Evolutionary conservation across 2,797 vertebrate species (phyloP).

Genomic region (Emys orbicularis): DNA sequence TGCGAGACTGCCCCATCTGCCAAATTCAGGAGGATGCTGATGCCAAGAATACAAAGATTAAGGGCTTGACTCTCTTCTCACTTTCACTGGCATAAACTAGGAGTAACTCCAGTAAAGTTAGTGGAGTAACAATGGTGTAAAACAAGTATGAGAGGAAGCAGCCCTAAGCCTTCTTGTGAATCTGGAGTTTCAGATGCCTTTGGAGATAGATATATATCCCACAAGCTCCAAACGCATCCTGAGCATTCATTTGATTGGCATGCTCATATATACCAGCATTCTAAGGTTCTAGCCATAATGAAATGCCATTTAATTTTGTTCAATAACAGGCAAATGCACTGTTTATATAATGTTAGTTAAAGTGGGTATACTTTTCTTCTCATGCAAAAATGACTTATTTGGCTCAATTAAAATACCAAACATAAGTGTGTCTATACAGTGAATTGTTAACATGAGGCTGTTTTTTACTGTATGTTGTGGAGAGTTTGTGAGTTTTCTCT

Average conservation of each 20-base stretch:
- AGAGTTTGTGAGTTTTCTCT: not conserved
- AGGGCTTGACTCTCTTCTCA: slow-evolving; percentile 16
- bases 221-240: not conserved
- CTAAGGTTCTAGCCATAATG: not conserved
- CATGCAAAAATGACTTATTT: not conserved
- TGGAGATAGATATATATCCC: not conserved
- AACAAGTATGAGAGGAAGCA: not conserved
- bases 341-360: not conserved
- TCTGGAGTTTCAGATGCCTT: not conserved
- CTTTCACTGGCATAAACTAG: not conserved
- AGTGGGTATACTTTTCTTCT: not conserved
- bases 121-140: not conserved
- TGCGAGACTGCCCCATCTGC: not conserved
- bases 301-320: not conserved
- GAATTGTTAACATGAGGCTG: not conserved
- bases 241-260: not conserved
- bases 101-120: not conserved
- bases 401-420: not conserved
- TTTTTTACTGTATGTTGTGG: not conserved
- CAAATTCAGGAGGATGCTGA: not conserved
- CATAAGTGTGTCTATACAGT: not conserved
- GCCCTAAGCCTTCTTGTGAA: not conserved
- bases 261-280: not conserved
- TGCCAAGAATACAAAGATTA: not conserved
- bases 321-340: not conserved